Percentiles rank a stretch among this genome's conserved stretches.
Evolutionary conservation across 1,140 invertebrate species (phyloP).

Genomic region (Himalopsyche phryganea): DNA sequence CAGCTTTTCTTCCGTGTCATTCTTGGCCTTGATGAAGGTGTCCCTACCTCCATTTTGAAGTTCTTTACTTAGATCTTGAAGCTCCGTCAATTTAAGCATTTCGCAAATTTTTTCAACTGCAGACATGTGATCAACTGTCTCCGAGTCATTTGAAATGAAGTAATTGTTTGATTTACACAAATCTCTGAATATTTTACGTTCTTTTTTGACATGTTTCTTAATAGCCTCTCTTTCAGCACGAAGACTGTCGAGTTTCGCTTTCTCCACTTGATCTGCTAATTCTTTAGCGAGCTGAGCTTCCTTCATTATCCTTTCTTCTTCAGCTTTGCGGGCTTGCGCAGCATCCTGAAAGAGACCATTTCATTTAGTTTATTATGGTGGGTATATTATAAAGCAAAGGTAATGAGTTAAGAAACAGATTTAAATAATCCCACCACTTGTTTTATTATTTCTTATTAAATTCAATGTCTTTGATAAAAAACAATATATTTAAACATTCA

Average conservation of each 20-base stretch:
- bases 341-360: conserved; percentile 80
- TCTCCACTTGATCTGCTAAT: conserved; percentile 76
- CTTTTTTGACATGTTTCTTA: conserved; percentile 80
- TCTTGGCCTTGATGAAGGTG: conserved; percentile 65
- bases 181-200: conserved; percentile 81
- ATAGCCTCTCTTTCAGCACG: conserved; percentile 83
- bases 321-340: conserved; percentile 73
- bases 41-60: conserved; percentile 62
- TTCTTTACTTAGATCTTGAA: conserved; percentile 74
- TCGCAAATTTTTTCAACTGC: conserved; percentile 89
- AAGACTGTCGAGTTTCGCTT: conserved; percentile 72
- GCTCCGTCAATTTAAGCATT: conserved; percentile 63
- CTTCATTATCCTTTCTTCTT: conserved; percentile 71
- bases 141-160: conserved; percentile 69
- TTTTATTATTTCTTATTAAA: too few relatives aligned
- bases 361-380: background rate
- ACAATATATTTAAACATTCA: too few relatives aligned
- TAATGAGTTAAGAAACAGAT: too few relatives aligned
- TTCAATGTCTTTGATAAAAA: too few relatives aligned
- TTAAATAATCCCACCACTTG: too few relatives aligned
- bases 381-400: background rate
- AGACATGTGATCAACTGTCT: conserved; percentile 80
- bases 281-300: conserved; percentile 77
- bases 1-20: conserved; percentile 68
- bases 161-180: conserved; percentile 86